A percentile compares a stretch with the other conserved stretches of the same genome.
Conservation (phyloP, 2,888 invertebrate species). For the Xylocampa areola region DNA sequence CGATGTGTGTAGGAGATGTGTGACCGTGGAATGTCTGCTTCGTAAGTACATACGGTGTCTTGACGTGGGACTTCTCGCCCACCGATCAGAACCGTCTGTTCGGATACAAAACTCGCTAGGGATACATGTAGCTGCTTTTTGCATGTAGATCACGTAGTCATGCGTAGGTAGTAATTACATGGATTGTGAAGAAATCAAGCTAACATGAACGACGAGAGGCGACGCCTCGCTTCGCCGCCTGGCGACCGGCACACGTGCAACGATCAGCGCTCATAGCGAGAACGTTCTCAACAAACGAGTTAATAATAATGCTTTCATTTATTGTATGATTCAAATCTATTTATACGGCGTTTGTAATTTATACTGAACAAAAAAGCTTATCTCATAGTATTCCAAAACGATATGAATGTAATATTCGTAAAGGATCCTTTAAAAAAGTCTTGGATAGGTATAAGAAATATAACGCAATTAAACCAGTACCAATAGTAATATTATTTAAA, state of each 20-base stretch:
- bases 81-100: conserved; percentile 61
- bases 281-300: conserved; percentile 73
- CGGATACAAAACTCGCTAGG: conserved; percentile 51
- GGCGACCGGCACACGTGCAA: conserved; percentile 81
- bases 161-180: conserved; percentile 72
- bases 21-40: conserved; percentile 85
- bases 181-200: conserved; percentile 73
- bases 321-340: conserved; percentile 62
- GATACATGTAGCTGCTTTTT: conserved; percentile 66
- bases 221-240: conserved; percentile 79
- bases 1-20: conserved; percentile 86
- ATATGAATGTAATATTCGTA: conserved; percentile 28
- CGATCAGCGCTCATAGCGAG: conserved; percentile 66
- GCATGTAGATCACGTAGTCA: conserved; percentile 64
- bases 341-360: conserved; percentile 54
- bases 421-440: conserved; percentile 18
- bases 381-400: conserved; percentile 32
- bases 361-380: conserved; percentile 50
- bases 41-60: conserved; percentile 83
- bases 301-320: conserved; percentile 74
- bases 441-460: conserved; percentile 18
- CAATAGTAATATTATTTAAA: conserved; percentile 47
- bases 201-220: conserved; percentile 81
- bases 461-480: conserved; percentile 38
- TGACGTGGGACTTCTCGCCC: conserved; percentile 70